Evolutionary conservation across 2,113 vertebrate genomes (phyloP).

Genomic region (Cebidichthys violaceus): DNA sequence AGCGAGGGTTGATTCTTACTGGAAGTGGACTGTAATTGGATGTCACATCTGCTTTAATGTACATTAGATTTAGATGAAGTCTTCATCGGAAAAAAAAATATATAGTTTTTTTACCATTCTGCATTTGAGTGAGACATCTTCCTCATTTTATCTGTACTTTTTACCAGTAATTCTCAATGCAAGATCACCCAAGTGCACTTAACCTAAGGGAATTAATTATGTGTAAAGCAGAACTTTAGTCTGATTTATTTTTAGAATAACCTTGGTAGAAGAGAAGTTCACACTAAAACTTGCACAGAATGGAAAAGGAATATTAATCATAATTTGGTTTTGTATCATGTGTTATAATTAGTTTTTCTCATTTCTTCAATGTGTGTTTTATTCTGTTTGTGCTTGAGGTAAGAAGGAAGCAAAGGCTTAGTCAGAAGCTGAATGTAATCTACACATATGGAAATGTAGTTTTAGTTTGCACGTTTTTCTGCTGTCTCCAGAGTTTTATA

Average conservation of each 20-base stretch:
- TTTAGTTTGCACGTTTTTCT: conserved; percentile 46
- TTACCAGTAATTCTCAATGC: conserved; percentile 27
- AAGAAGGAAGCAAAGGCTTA: conserved; percentile 14
- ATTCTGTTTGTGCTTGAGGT: conserved; percentile 4
- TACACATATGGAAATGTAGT: conserved; percentile 14
- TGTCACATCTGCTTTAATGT: conserved; percentile 22
- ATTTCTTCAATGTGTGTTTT: neutral
- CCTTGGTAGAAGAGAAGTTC: conserved; percentile 1
- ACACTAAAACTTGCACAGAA: conserved; percentile 19
- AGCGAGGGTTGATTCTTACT: neutral
- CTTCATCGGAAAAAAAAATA: neutral
- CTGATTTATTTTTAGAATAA: conserved; percentile 4
- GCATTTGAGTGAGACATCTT: conserved; percentile 30
- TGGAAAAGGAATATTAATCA: conserved; percentile 38
- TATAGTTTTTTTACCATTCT: conserved; percentile 19
- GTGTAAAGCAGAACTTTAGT: conserved; percentile 24
- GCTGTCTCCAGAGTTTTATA: conserved; percentile 23
- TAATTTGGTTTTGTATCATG: neutral
- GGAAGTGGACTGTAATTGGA: conserved; percentile 53
- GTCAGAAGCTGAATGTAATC: conserved; percentile 47
- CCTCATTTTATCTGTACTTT: conserved; percentile 26
- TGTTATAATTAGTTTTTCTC: neutral
- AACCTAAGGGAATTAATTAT: conserved; percentile 35
- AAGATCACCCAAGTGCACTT: conserved; percentile 76
- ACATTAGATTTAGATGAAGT: conserved; percentile 49